A percentile compares a stretch with the other conserved stretches of the same genome.
phyloP scores from a whole-genome alignment of 1,140 invertebrate genomes.

The Atta texana region DNA sequence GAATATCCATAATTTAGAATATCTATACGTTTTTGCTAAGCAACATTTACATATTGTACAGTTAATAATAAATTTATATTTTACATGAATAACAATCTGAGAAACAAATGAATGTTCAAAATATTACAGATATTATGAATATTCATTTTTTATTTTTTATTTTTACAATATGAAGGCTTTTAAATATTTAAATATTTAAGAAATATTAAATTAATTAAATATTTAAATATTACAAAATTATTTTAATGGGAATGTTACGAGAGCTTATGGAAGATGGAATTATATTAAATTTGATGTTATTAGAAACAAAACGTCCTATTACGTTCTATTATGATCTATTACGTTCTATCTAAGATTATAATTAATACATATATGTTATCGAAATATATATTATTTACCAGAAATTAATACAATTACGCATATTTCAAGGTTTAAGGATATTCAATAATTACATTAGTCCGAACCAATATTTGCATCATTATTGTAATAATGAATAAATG shows the following conservation, averaged over 20 bases:
- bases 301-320: background rate
- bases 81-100: background rate
- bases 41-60: too few species aligned
- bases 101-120: background rate
- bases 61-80: background rate
- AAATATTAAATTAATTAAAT: too few species aligned
- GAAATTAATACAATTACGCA: background rate
- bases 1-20: constrained; percentile 2
- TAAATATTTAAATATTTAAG: too few species aligned
- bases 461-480: background rate
- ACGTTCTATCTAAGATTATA: background rate
- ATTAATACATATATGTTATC: background rate
- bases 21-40: background rate
- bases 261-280: background rate
- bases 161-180: background rate
- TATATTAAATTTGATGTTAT: background rate
- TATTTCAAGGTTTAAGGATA: background rate
- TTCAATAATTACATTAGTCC: background rate
- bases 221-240: too few species aligned
- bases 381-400: background rate
- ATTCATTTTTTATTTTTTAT: background rate
- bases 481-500: constrained; percentile 14
- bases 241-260: background rate
- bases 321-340: too few species aligned
- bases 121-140: background rate